Base-by-base conservation (phyloP, 2,888 invertebrate species). In the Polydrusus pterygomalis region DNA sequence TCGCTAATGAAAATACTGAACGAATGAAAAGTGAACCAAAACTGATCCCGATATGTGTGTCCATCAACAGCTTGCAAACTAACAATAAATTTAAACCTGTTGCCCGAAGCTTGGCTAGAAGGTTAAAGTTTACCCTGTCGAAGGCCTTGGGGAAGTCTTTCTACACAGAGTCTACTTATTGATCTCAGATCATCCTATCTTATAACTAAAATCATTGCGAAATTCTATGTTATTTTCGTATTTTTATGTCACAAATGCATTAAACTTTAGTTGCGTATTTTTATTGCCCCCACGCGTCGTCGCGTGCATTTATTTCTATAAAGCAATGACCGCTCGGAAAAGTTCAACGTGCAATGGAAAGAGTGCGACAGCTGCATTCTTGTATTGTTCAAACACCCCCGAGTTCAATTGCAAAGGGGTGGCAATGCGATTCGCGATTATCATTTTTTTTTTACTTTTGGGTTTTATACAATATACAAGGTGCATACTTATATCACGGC, bases 361-460 rank as follows among this genome's bases (percentile, higher is more conserved):
- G 15, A 17, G 38, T 10, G 40, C 58, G 58, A 58, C 69, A 69
- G 69, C 69, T 69, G 69, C 54, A 60, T 69, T 58, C 47, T 58
- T 10, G 69, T 30, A 69, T 69, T 69, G 58, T 69, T 69, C 20
- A 60, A 60, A 70, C 71, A 71, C 71, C 71, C 71, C 63, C 63
- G 38, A 68, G 62, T 38, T 30, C n/a, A 20, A 51, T 47, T 43
- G 40, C 40, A 45, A 69, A 58, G 63, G 70, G 70, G 70, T 65
- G 58, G 75, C 65, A 25, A 15, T 25, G 68, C 47, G 70, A 75
- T 68, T 65, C 75, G 74, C 74, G 63, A 74, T 70, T 54, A 74
- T 74, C 64, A 69, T 58, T 70, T 63, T 60, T 71, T 63, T 47
- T n/a, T 51, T 51, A 20, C 51, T 62, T 64, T 51, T 20, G 25